Evolutionary conservation across 37 sponge, comb jelly and placozoan genomes (phyloP).

Genomic region (Diacarnus erythraeanus): DNA sequence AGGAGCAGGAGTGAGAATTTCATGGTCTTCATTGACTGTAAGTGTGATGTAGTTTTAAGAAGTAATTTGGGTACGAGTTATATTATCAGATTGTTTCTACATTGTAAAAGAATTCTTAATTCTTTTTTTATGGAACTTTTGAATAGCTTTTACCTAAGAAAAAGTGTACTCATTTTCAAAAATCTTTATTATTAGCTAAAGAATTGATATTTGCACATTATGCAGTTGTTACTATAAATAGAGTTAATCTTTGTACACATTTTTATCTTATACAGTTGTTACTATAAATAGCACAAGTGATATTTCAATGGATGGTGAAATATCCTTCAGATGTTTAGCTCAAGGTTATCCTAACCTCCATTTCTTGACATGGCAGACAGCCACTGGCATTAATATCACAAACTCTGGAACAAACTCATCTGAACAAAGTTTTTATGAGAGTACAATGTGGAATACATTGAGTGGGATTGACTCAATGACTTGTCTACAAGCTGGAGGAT

Average conservation of each 20-base stretch:
- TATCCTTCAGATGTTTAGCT: background rate
- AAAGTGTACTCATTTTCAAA: too few species aligned
- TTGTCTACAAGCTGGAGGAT: background rate
- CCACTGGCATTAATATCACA: background rate
- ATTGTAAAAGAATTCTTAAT: background rate
- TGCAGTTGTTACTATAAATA: too few species aligned
- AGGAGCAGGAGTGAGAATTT: slow-evolving; percentile 1
- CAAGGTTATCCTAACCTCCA: slow-evolving; percentile 1
- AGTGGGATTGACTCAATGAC: background rate
- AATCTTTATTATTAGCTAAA: too few species aligned
- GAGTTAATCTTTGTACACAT: background rate
- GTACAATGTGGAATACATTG: background rate
- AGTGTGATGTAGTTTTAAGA: background rate
- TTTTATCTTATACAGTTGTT: background rate
- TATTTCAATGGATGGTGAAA: background rate
- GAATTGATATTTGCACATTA: too few species aligned
- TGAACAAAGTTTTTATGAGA: background rate
- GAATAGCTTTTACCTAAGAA: too few species aligned
- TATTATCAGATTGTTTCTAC: background rate
- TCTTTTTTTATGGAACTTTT: background rate
- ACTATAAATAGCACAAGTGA: background rate
- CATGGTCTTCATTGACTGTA: background rate
- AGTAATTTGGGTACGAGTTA: background rate
- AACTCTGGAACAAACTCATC: too few species aligned
- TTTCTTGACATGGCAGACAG: background rate